Base-by-base conservation (phyloP, 2,888 invertebrate species). In the Phasia obesa region DNA sequence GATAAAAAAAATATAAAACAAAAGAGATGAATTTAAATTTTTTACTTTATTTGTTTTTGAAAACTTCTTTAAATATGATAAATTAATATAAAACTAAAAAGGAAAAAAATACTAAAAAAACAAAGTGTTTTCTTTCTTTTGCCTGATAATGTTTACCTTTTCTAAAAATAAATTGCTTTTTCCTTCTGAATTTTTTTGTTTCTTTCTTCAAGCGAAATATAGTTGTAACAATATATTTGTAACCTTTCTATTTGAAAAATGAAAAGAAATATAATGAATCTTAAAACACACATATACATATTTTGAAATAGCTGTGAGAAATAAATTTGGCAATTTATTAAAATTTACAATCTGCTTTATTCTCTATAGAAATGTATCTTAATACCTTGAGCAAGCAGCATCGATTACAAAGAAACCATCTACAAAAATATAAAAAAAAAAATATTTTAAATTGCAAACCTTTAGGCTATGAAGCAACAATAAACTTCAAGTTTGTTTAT, bases 21-120 rank as follows among this genome's bases (percentile, higher is more conserved):
- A n/a, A n/a, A n/a, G n/a, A n/a, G n/a, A n/a, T n/a, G n/a, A n/a
- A n/a, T n/a, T n/a, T n/a, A n/a, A n/a, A n/a, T n/a, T n/a, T n/a
- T n/a, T n/a, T n/a, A n/a, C n/a, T n/a, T n/a, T n/a, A 38, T n/a
- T 51, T 59, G 13, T 38, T 23, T 70, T 57, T 6, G 21, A 57
- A 71, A 79, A 80, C 67, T 74, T 67, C 67, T 74, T 80, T 80
- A 80, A 67, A 80, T 60, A 67, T 80, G 73, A 80, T 74, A 80
- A 74, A 80, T 73, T 74, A 74, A 67, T 79, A 67, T 38, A 11
- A 62, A 79, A 67, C 21, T 35, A 19, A 60, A 13, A 70, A 70
- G 44, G 47, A 55, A 55, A 57, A 62, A 62, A 69, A 53, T 15
- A 51, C 23, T 31, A 62, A 77, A 23, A 77, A 42, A 42, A 42